Evolutionary conservation across 1,140 invertebrate genomes (phyloP).

Genomic region (Diuraphis noxia): DNA sequence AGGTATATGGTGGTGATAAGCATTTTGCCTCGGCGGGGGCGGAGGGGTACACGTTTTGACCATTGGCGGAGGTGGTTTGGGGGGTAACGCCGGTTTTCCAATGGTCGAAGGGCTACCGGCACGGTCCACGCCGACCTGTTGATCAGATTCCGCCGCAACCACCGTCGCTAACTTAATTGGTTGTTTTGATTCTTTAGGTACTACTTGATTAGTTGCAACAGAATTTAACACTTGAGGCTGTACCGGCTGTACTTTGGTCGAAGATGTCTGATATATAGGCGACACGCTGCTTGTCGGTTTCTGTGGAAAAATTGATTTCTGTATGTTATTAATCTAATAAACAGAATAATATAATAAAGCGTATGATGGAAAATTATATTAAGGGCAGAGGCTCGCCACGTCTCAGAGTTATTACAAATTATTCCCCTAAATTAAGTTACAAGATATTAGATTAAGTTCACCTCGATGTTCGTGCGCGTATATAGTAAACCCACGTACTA

Average conservation of each 20-base stretch:
- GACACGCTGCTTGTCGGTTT: constrained; percentile 80
- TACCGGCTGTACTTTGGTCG: constrained; percentile 78
- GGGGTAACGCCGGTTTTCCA: constrained; percentile 72
- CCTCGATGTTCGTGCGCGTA: too few relatives aligned
- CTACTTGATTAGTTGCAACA: constrained; percentile 8
- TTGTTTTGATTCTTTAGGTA: constrained; percentile 19
- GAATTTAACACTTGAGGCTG: constrained; percentile 72
- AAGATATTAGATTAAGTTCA: background rate
- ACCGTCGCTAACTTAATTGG: background rate
- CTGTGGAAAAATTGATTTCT: constrained; percentile 59
- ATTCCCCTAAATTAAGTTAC: background rate
- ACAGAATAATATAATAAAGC: background rate
- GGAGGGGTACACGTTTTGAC: constrained; percentile 58
- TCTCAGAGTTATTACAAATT: background rate
- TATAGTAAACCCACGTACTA: background rate
- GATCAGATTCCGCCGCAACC: background rate
- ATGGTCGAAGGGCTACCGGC: constrained; percentile 55
- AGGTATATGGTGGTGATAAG: constrained; percentile 55
- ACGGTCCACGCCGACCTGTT: background rate
- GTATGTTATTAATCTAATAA: background rate
- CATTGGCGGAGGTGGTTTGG: constrained; percentile 67
- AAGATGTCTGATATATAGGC: constrained; percentile 78
- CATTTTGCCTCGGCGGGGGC: constrained; percentile 63
- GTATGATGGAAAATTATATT: background rate
- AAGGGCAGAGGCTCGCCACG: background rate